Percentiles rank a stretch among this genome's conserved stretches.
These are phyloP conservation scores for Nasonia oneida DNA, from an alignment of 2,888 invertebrate species.

Conservation along the genomic window DNA sequence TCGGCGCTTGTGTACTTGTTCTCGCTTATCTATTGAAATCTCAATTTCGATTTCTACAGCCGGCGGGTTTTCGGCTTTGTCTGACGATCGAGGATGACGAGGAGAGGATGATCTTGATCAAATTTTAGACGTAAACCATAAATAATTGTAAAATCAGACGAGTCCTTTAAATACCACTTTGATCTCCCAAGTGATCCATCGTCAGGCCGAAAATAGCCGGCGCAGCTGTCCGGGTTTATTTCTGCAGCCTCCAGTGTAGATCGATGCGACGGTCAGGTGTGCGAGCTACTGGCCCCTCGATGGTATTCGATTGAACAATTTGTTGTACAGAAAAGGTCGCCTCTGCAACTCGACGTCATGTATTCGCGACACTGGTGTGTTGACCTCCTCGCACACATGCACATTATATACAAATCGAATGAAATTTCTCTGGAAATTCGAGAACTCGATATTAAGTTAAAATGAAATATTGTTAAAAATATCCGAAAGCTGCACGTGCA, in stretches of 20 bases:
- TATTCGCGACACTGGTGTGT: not conserved
- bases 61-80: not conserved
- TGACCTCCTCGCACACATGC: too few species aligned
- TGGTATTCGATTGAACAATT: not conserved
- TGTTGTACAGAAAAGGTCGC: not conserved
- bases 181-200: not conserved
- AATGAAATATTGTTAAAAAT: not conserved
- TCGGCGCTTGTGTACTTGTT: not conserved
- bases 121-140: too few species aligned
- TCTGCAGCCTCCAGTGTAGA: not conserved
- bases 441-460: not conserved
- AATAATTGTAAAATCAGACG: not conserved
- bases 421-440: too few species aligned
- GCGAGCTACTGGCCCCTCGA: not conserved
- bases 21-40: conserved; percentile 26
- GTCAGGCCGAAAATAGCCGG: not conserved
- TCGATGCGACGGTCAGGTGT: not conserved
- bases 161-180: not conserved
- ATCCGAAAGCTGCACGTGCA: too few species aligned
- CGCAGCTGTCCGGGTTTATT: not conserved
- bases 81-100: too few species aligned
- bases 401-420: too few species aligned
- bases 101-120: too few species aligned
- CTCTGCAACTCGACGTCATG: not conserved
- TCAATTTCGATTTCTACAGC: conserved; percentile 24